phyloP scores from a whole-genome alignment of 2,888 invertebrate species.

The Crocallis elinguaria region DNA sequence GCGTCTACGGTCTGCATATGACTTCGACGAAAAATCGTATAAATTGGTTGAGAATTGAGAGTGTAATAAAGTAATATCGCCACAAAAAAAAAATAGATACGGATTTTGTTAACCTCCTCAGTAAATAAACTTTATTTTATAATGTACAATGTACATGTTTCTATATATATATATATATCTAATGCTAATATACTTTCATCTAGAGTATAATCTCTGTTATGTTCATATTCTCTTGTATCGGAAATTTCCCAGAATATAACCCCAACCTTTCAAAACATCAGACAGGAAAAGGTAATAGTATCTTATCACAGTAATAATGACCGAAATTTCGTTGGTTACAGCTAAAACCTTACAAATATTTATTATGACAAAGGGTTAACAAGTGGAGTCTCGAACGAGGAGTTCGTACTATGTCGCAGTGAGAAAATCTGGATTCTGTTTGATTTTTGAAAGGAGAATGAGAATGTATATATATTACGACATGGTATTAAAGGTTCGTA shows the following conservation, averaged over 20 bases:
- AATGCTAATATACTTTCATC: no score
- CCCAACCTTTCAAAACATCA: background rate
- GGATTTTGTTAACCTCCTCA: no score
- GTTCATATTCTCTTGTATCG: background rate
- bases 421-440: background rate
- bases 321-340: background rate
- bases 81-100: no score
- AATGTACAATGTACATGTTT: no score
- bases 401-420: background rate
- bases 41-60: no score
- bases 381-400: background rate
- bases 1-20: no score
- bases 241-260: background rate
- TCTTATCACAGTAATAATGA: background rate
- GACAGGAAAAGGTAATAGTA: background rate
- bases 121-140: no score
- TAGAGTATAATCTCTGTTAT: background rate
- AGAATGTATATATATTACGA: background rate
- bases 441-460: background rate
- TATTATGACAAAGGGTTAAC: conserved; percentile 9
- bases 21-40: no score
- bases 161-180: no score
- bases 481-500: background rate
- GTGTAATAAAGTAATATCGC: no score
- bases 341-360: background rate